Base-by-base conservation (phyloP, 1,140 invertebrate genomes). In the Pomacea maculata region DNA sequence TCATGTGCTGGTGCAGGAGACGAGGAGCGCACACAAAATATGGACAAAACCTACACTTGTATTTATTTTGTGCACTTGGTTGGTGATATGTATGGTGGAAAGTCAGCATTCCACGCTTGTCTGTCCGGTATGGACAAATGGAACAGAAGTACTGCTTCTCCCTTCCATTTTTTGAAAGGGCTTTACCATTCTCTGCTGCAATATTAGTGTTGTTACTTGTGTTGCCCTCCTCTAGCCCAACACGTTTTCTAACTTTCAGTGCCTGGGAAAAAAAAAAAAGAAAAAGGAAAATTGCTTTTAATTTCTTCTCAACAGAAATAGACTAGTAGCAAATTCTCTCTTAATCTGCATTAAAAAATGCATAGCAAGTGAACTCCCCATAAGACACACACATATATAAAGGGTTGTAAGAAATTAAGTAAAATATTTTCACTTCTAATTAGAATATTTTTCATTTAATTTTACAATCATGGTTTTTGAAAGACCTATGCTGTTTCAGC, bases 1-100 rank as follows among this genome's bases (percentile, higher is more conserved):
- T 87, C 75, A 90, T 82, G 80, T 92, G 92, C 70, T 91, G 90
- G 55, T 88, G 86, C 9, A 92, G 85, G 14, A 91, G 86, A 21
- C 92, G 86, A 25, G 86, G 85, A 19, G 92, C 91, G 87, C 92
- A 93, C 2, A 96, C 95, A 88, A 95, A 96, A 89, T 94, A 96
- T 2, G 95, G 94, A 89, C 96, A 97, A 83, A 94, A 94, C 84
- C 94, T 94, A 90, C 96, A 97, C 89, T 96, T 96, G 85, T 95
- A 95, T 84, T 94, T 94, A 34, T 94, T 88, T 15, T 80, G 80
- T 12, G 93, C 88, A 77, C 94, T 94, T 0, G 94, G 93, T 73
- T 94, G 93, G 90, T 96, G 96, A 86, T 95, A 94, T 75, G 94
- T 93, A 86, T 94, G 91, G 88, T 97, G 96, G 70, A 93, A 91